Evolutionary conservation across 2,888 invertebrate genomes (phyloP).

Genomic region (Baccha elongata): DNA sequence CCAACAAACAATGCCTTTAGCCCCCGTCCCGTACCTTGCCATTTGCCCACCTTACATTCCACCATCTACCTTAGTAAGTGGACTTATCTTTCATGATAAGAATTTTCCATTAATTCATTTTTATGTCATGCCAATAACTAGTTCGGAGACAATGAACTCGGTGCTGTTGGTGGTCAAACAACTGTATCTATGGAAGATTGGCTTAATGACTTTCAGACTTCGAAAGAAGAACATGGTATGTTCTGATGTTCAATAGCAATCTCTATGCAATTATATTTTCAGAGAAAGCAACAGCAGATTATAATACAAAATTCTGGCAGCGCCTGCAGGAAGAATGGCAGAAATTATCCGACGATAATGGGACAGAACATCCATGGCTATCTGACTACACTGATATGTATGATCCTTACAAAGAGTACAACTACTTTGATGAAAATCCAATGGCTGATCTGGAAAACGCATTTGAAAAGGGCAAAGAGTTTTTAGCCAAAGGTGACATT

Average conservation of each 20-base stretch:
- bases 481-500: conserved; percentile 93
- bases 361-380: conserved; percentile 87
- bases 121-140: conserved; percentile 75
- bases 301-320: conserved; percentile 85
- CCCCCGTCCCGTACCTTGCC: conserved; percentile 72
- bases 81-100: conserved; percentile 19
- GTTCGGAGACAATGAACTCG: conserved; percentile 82
- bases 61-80: conserved; percentile 24
- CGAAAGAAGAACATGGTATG: conserved; percentile 84
- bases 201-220: conserved; percentile 84
- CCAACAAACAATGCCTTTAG: conserved; percentile 56
- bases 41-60: conserved; percentile 75
- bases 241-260: neutral
- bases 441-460: conserved; percentile 90
- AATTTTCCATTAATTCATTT: conserved; percentile 13
- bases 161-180: conserved; percentile 80
- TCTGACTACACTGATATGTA: conserved; percentile 86
- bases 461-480: conserved; percentile 92
- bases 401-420: conserved; percentile 85
- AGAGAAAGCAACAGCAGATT: conserved; percentile 85
- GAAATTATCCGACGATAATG: conserved; percentile 84
- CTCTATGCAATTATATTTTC: conserved; percentile 19
- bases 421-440: conserved; percentile 89
- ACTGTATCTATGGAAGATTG: conserved; percentile 78
- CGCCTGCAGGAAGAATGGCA: conserved; percentile 90